phyloP scores from a whole-genome alignment of 2,888 invertebrate species.

The Caenorhabditis zanzibari region DNA sequence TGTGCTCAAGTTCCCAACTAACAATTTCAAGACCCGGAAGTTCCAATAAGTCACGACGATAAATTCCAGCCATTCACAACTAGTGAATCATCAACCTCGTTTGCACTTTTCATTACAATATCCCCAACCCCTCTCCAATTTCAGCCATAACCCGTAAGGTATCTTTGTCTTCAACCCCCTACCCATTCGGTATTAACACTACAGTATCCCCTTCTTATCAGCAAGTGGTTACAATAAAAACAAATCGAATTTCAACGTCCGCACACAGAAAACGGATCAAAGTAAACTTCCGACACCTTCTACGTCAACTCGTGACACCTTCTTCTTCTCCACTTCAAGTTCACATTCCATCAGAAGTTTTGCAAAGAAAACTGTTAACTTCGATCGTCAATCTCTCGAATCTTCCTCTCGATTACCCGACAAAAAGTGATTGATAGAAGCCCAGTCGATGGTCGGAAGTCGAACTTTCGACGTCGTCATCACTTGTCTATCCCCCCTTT shows the following conservation, averaged over 20 bases:
- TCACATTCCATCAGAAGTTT: conserved; percentile 13
- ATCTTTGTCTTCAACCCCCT: not conserved
- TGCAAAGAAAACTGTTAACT: conserved; percentile 36
- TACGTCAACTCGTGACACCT: conserved; percentile 23
- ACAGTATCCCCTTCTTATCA: conserved; percentile 21
- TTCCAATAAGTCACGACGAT: no score
- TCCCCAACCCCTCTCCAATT: no score
- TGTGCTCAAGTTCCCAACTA: no score
- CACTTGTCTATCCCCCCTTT: conserved; percentile 22
- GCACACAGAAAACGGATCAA: conserved; percentile 29
- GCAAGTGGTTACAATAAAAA: conserved; percentile 5
- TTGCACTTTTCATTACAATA: no score
- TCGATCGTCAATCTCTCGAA: conserved; percentile 34
- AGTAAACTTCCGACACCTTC: conserved; percentile 39
- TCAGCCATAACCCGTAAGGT: no score
- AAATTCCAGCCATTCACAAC: no score
- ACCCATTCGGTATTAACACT: not conserved
- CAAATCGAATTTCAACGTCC: not conserved
- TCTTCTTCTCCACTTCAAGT: conserved; percentile 36
- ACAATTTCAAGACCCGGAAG: no score
- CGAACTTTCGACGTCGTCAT: conserved; percentile 64
- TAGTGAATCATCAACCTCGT: no score
- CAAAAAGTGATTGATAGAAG: conserved; percentile 54
- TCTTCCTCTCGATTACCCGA: not conserved
- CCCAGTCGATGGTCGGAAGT: conserved; percentile 51